phyloP scores from a whole-genome alignment of 2,888 invertebrate genomes.

The Hartigia nigra region DNA sequence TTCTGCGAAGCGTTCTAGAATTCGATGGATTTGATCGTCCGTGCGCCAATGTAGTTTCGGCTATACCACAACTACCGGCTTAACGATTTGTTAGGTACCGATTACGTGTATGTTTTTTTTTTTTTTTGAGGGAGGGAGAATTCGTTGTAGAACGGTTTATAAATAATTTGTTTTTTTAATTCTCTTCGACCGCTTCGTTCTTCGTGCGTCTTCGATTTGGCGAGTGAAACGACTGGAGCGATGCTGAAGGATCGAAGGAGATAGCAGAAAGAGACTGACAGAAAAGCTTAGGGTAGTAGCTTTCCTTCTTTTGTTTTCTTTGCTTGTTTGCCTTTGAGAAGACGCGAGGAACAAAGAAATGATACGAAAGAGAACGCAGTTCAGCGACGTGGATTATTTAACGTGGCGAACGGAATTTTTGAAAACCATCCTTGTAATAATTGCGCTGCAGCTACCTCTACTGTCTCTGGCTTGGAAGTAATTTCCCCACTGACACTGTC shows the following conservation, averaged over 20 bases:
- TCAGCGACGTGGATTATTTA: neutral
- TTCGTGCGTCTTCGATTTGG: neutral
- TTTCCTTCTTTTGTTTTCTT: too few relatives aligned
- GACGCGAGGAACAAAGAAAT: slow-evolving; percentile 14
- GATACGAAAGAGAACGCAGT: slow-evolving; percentile 20
- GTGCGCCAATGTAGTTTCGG: neutral
- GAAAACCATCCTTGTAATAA: neutral
- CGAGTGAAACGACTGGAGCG: too few relatives aligned
- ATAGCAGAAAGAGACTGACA: neutral
- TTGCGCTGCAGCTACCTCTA: neutral
- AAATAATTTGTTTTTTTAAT: neutral
- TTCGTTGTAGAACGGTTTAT: neutral
- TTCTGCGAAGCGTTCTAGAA: neutral
- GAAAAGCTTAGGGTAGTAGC: neutral
- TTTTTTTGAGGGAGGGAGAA: too few relatives aligned
- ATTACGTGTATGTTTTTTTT: neutral
- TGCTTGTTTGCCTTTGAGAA: neutral
- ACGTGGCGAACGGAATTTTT: neutral
- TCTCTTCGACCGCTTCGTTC: neutral
- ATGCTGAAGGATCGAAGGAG: too few relatives aligned
- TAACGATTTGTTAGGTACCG: neutral
- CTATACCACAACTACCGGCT: neutral
- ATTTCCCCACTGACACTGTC: neutral
- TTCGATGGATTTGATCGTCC: neutral
- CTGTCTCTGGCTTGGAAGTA: neutral